Percentiles rank a stretch among this genome's conserved stretches.
These are phyloP conservation scores for Sinocyclocheilus anophthalmus DNA, from an alignment of 2,113 vertebrate genomes.

Conservation along the genomic window DNA sequence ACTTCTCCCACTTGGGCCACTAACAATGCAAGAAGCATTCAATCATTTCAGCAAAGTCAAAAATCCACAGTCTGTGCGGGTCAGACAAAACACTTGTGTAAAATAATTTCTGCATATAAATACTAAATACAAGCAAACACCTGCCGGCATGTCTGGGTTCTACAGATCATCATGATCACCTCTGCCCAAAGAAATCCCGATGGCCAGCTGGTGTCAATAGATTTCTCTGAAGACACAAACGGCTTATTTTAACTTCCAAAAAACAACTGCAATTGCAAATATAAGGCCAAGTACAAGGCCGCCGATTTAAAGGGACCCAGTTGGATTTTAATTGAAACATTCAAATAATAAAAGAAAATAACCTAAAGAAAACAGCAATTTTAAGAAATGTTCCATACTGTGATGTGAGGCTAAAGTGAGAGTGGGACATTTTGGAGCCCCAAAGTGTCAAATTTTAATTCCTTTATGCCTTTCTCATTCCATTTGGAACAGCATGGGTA, in stretches of 20 bases:
- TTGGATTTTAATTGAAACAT: background rate
- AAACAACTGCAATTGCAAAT: background rate
- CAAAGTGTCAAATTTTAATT: constrained; percentile 4
- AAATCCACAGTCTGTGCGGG: background rate
- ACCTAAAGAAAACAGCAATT: background rate
- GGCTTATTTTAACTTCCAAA: background rate
- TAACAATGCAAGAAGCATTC: constrained; percentile 1
- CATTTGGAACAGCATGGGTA: constrained; percentile 62
- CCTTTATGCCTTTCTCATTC: constrained; percentile 50
- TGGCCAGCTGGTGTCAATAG: no score
- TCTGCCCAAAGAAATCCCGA: background rate
- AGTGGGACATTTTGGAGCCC: constrained; percentile 52
- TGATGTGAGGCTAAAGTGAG: background rate
- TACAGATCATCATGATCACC: background rate
- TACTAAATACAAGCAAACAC: background rate
- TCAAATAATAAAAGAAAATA: background rate
- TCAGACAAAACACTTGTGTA: background rate
- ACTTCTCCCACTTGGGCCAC: constrained; percentile 5
- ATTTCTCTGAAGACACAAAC: no score
- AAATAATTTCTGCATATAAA: background rate
- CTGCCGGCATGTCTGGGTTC: background rate
- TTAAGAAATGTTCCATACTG: background rate
- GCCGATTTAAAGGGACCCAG: background rate
- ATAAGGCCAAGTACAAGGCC: background rate
- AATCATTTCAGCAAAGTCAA: constrained; percentile 36